Evolutionary conservation across 2,797 vertebrate species (phyloP).

Genomic region (Taeniopygia guttata): DNA sequence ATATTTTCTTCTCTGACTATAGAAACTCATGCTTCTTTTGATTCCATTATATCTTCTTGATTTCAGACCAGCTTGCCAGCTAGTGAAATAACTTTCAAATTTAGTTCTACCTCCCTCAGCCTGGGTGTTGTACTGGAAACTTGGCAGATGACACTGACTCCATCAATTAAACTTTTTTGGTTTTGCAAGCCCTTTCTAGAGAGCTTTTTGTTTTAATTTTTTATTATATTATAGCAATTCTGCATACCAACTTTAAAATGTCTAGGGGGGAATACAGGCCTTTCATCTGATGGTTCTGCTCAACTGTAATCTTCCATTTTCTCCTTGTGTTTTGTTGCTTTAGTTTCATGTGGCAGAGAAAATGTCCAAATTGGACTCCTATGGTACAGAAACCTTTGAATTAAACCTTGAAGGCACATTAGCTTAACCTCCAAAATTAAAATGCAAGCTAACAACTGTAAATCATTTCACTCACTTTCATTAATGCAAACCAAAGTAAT

Average conservation of each 20-base stretch:
- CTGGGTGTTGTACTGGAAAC: not conserved
- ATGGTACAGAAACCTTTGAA: not conserved
- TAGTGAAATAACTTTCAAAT: not conserved
- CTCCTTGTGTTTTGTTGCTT: not conserved
- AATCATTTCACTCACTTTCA: not conserved
- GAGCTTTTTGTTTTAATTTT: not conserved
- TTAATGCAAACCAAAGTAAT: constrained; percentile 12
- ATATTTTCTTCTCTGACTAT: not conserved
- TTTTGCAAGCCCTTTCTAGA: not conserved
- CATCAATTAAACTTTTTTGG: not conserved
- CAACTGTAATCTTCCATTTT: not conserved
- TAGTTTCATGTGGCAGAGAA: not conserved
- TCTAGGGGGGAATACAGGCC: not conserved
- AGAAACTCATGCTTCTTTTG: not conserved
- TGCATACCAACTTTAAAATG: not conserved
- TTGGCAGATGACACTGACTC: not conserved
- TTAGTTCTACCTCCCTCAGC: not conserved
- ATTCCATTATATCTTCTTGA: not conserved
- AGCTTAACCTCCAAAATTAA: constrained; percentile 6
- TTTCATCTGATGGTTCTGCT: not conserved
- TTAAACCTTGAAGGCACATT: not conserved
- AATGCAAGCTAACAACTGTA: not conserved
- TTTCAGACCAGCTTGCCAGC: not conserved
- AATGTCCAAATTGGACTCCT: not conserved
- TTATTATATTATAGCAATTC: not conserved